Percentiles rank a stretch among this genome's conserved stretches.
phyloP scores from a whole-genome alignment of 1,140 invertebrate genomes.

The Brachystomella parvula region DNA sequence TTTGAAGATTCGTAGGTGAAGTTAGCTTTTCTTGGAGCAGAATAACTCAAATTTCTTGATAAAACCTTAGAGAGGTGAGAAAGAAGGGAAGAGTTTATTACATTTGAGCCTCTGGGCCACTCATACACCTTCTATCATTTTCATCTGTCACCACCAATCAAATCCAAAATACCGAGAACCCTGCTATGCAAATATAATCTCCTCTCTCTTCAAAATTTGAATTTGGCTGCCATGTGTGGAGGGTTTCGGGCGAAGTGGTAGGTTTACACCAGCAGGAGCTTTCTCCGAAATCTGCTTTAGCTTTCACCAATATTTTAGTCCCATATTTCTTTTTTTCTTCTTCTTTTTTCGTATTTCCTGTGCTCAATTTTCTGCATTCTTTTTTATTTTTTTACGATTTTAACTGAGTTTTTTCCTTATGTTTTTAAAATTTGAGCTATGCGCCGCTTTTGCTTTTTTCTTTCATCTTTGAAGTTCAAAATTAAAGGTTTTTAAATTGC shows the following conservation, averaged over 20 bases:
- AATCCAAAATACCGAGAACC: not conserved
- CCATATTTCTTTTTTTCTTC: not conserved
- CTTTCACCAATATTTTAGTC: not conserved
- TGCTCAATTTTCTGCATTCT: too few species aligned
- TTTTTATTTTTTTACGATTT: too few species aligned
- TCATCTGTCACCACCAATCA: not conserved
- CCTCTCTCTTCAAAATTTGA: not conserved
- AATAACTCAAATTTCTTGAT: not conserved
- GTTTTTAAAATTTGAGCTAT: too few species aligned
- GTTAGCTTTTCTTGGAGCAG: not conserved
- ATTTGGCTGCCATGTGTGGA: not conserved
- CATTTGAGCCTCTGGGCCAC: not conserved
- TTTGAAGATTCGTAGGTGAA: too few species aligned
- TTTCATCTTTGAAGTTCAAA: too few species aligned
- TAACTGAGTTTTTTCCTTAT: too few species aligned
- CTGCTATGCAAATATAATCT: not conserved
- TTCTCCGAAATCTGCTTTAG: not conserved
- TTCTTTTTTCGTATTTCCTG: too few species aligned
- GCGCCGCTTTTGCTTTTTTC: too few species aligned
- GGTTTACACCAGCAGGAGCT: not conserved
- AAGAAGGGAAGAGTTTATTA: not conserved
- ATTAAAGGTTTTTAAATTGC: too few species aligned
- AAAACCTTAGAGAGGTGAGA: not conserved
- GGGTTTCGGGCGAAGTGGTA: not conserved
- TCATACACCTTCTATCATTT: conserved; percentile 4